Evolutionary conservation across 2,113 vertebrate genomes (phyloP).

Genomic region (Rhea americana): DNA sequence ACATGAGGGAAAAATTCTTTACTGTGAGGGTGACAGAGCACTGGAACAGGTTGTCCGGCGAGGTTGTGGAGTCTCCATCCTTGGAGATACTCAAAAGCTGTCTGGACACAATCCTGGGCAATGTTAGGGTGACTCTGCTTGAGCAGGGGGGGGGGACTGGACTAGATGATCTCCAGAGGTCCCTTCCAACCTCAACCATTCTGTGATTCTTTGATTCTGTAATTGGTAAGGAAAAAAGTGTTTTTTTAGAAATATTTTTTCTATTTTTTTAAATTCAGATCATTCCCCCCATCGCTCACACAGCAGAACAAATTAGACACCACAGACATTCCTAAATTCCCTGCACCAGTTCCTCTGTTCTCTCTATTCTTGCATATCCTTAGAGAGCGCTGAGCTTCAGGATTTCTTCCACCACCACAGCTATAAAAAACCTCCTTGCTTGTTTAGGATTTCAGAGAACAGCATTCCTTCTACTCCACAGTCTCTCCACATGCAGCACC

Average conservation of each 20-base stretch:
- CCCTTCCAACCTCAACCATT: too few relatives aligned
- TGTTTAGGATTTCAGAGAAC: background rate
- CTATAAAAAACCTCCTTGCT: background rate
- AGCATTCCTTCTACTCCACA: background rate
- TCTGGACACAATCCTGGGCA: too few relatives aligned
- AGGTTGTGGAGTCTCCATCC: too few relatives aligned
- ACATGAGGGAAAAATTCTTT: too few relatives aligned
- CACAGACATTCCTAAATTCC: background rate
- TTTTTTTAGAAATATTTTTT: background rate
- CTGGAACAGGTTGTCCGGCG: too few relatives aligned
- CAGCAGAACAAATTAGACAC: background rate
- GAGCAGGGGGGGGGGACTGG: too few relatives aligned
- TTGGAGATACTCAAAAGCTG: too few relatives aligned
- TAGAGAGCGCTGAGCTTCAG: background rate
- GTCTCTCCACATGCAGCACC: background rate
- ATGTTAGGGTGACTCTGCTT: too few relatives aligned
- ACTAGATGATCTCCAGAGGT: too few relatives aligned
- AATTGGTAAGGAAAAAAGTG: background rate
- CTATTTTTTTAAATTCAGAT: background rate
- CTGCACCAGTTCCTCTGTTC: background rate
- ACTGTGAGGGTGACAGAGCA: too few relatives aligned
- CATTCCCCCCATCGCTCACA: background rate
- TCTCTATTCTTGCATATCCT: background rate
- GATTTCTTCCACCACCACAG: background rate
- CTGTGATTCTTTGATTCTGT: too few relatives aligned